phyloP scores from a whole-genome alignment of 2,113 vertebrate genomes.

The Notarius lentiginosus region DNA sequence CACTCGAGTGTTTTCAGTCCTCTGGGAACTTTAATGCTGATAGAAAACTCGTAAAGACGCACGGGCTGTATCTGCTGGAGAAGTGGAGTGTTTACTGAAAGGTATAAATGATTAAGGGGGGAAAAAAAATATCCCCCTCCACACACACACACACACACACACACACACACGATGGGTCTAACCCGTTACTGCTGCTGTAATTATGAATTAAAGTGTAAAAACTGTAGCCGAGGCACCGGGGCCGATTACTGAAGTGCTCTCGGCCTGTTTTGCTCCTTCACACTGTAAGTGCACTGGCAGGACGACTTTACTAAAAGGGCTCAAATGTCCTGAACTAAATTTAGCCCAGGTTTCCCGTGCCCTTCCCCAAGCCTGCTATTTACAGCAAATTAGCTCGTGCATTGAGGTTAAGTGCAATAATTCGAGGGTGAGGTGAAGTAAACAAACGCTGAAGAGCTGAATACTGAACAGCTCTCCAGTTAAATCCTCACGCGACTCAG shows the following conservation, averaged over 20 bases:
- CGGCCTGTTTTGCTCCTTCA: not conserved
- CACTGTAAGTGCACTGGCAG: not conserved
- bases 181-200: not conserved
- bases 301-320: not conserved
- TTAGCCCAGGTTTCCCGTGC: not conserved
- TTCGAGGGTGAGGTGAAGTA: not conserved
- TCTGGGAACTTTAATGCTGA: not conserved
- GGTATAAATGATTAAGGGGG: not conserved
- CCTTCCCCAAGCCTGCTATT: not conserved
- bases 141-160: no score
- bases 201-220: not conserved
- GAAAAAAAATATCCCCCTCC: not conserved
- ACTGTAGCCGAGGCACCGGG: not conserved
- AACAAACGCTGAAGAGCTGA: not conserved
- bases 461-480: not conserved
- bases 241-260: not conserved
- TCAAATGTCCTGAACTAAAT: constrained; percentile 31
- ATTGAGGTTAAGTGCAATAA: not conserved
- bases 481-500: not conserved
- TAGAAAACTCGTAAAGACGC: not conserved
- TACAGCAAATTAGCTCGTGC: not conserved
- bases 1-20: not conserved
- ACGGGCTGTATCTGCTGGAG: not conserved
- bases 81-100: not conserved
- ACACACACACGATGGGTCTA: not conserved